A percentile compares a stretch with the other conserved stretches of the same genome.
These are phyloP conservation scores for Stenchaetothrips biformis DNA, from an alignment of 2,888 invertebrate genomes.

Conservation along the genomic window DNA sequence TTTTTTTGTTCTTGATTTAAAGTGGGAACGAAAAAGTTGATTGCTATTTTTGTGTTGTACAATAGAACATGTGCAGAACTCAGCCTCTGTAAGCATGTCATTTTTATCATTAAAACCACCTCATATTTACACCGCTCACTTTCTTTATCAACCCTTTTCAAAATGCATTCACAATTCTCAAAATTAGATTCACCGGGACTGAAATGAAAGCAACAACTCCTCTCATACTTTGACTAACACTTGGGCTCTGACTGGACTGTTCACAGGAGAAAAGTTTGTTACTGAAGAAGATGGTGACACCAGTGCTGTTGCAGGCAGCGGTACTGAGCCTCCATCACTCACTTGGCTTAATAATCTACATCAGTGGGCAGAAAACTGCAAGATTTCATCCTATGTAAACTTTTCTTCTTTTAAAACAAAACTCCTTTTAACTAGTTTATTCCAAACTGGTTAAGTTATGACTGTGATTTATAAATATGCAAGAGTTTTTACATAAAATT, in stretches of 20 bases:
- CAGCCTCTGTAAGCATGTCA: neutral
- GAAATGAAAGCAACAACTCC: neutral
- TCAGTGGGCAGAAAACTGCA: slow-evolving; percentile 7
- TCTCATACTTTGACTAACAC: neutral
- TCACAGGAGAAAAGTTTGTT: slow-evolving; percentile 4
- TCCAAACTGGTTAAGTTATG: neutral
- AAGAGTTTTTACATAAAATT: neutral
- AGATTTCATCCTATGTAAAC: neutral
- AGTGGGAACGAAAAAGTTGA: neutral
- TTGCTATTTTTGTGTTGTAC: slow-evolving; percentile 23
- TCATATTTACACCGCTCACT: neutral
- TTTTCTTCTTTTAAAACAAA: slow-evolving; percentile 19
- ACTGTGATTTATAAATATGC: slow-evolving; percentile 1
- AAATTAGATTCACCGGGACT: neutral
- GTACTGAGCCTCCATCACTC: neutral
- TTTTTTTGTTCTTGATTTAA: neutral
- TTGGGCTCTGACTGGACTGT: slow-evolving; percentile 16
- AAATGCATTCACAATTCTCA: neutral
- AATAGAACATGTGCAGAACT: slow-evolving; percentile 8
- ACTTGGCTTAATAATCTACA: neutral
- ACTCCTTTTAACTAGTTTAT: neutral
- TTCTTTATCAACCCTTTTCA: neutral
- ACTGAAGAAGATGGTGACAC: slow-evolving; percentile 14
- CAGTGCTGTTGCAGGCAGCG: slow-evolving; percentile 17
- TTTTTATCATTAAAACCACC: slow-evolving; percentile 22